These are phyloP conservation scores for Solea solea DNA, from an alignment of 2,113 vertebrate species.

Conservation along the genomic window DNA sequence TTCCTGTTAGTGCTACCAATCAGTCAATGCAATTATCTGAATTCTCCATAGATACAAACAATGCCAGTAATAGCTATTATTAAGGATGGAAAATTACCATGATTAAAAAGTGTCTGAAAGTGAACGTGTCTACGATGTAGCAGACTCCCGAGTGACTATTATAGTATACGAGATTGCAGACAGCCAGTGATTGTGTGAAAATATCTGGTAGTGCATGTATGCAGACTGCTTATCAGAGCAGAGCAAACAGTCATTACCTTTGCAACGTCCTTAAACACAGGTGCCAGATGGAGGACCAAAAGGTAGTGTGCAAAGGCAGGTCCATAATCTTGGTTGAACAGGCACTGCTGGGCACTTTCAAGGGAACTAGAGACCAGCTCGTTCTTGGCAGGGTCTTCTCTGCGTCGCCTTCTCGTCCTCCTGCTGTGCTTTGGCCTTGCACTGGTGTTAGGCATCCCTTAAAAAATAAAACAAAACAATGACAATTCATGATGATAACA, in stretches of 20 bases:
- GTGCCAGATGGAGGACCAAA: constrained; percentile 91
- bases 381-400: constrained; percentile 81
- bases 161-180: not conserved
- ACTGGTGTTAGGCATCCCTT: constrained; percentile 78
- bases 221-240: not conserved
- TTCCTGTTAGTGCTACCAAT: too few species aligned
- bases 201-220: not conserved
- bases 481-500: not conserved
- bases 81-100: not conserved
- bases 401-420: constrained; percentile 62
- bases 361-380: constrained; percentile 90
- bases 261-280: constrained; percentile 86
- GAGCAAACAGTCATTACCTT: constrained; percentile 60
- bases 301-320: constrained; percentile 97
- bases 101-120: not conserved
- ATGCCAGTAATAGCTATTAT: not conserved
- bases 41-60: too few species aligned
- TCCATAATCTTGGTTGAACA: constrained; percentile 91
- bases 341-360: constrained; percentile 92
- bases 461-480: not conserved
- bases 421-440: constrained; percentile 71
- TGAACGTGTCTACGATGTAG: not conserved
- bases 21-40: too few species aligned
- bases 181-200: not conserved
- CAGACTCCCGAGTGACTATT: too few species aligned